Evolutionary conservation across 2,888 invertebrate species (phyloP).

Genomic region (Eilema griseolum): DNA sequence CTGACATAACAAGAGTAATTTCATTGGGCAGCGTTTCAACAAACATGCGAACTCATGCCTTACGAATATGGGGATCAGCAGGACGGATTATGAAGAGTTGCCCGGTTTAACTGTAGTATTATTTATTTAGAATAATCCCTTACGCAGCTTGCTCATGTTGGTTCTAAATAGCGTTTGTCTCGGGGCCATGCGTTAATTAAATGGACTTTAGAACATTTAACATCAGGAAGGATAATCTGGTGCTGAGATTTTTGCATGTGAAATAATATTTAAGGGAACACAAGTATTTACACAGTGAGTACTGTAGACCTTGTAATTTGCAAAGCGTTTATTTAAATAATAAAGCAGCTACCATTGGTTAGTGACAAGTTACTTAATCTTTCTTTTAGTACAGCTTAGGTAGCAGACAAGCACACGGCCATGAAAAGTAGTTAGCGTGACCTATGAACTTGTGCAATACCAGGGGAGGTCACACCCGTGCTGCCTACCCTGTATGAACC

Average conservation of each 20-base stretch:
- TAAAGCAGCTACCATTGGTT: background rate
- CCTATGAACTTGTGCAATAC: too few species aligned
- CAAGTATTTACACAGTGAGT: background rate
- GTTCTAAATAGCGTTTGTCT: slow-evolving; percentile 17
- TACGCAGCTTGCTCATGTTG: slow-evolving; percentile 22
- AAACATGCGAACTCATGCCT: slow-evolving; percentile 20
- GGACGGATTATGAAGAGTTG: slow-evolving; percentile 24
- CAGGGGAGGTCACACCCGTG: too few species aligned
- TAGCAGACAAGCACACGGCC: too few species aligned
- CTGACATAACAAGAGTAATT: slow-evolving; percentile 20
- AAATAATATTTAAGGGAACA: background rate
- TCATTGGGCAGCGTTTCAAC: slow-evolving; percentile 12
- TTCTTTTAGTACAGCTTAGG: too few species aligned
- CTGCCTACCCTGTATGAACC: too few species aligned
- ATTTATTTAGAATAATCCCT: slow-evolving; percentile 34
- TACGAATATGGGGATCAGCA: slow-evolving; percentile 9
- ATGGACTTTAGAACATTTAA: slow-evolving; percentile 10
- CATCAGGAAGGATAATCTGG: background rate
- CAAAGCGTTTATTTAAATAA: background rate
- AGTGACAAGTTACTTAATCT: too few species aligned
- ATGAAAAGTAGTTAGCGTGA: too few species aligned
- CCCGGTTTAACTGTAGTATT: slow-evolving; percentile 18
- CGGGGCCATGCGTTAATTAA: slow-evolving; percentile 8
- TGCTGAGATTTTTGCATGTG: background rate
- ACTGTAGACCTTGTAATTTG: background rate